A percentile compares a stretch with the other conserved stretches of the same genome.
Conservation (phyloP, 1,140 invertebrate species). For the Temnothorax curvispinosus region DNA sequence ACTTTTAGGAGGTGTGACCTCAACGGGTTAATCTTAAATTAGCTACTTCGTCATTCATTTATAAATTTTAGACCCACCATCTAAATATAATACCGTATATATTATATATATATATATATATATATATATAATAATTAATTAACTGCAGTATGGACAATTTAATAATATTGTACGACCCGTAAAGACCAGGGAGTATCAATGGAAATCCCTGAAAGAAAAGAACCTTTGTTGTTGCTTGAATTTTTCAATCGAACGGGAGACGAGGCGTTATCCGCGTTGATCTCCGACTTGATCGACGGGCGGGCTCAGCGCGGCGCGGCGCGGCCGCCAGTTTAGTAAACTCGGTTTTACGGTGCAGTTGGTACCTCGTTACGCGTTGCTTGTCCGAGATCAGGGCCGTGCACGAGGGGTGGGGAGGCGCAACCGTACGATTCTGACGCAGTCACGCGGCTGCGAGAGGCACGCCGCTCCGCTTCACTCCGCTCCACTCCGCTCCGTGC, state of each 20-base stretch:
- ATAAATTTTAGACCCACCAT: neutral
- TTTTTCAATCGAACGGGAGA: neutral
- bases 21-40: slow-evolving; percentile 7
- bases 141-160: neutral
- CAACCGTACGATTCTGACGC: slow-evolving; percentile 34
- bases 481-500: neutral
- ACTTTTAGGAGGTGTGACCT: no score
- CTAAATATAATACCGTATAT: neutral
- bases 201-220: neutral
- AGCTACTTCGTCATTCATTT: neutral
- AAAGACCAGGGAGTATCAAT: neutral
- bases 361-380: slow-evolving; percentile 73
- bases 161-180: neutral
- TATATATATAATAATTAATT: neutral
- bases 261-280: neutral
- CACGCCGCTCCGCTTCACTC: slow-evolving; percentile 26
- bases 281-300: slow-evolving; percentile 8
- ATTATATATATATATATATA: no score
- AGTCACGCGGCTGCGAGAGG: slow-evolving; percentile 59
- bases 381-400: slow-evolving; percentile 73
- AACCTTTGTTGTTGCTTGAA: neutral
- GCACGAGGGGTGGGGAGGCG: slow-evolving; percentile 9
- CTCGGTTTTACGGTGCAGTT: slow-evolving; percentile 67
- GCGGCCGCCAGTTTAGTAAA: slow-evolving; percentile 62
- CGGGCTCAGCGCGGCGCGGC: neutral